Base-by-base conservation (phyloP, 2,113 vertebrate species). In the Tapirus terrestris region DNA sequence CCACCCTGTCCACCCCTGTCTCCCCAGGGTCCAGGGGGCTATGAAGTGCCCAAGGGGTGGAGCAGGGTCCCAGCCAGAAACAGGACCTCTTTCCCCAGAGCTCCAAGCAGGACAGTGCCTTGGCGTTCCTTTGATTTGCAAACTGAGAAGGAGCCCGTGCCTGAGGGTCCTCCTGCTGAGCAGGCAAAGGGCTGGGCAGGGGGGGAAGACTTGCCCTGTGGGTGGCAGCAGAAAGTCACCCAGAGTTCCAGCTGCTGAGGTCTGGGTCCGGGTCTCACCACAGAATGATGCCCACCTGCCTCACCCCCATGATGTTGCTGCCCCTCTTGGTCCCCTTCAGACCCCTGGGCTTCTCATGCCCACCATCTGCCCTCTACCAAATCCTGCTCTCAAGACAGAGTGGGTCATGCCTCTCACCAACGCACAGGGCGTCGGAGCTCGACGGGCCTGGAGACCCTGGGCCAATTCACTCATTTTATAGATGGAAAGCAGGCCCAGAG, bases 1-100 rank as follows among this genome's bases (percentile, higher is more conserved):
- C 76, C 23, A 25, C 27, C 1, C 1, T 1, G 9, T 60, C 56
- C 39, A 58, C 6, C 8, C 11, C 0, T 0, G 0, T 67, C 56
- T 14, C 85, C 39, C 70, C 43, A 20, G 63, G 39, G 48, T 16
- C 51, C 4, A 2, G 10, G 21, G 31, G 21, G 1, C 43, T 14
- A 2, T n/a, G 65, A 86, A 48, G 56, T 45, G 81, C 25, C 43
- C 43, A 27, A 31, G 29, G 16, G 39, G 29, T 45, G 4, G 53
- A 25, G 29, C 27, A 53, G 60, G 17, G 8, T 10, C 58, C 76
- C 68, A 70, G 29, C n/a, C 53, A 18, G 33, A 89, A 61, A 43
- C 3, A 3, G 36, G 43, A 86, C 25, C 7, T 12, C 45, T 56
- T 67, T 20, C 39, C 48, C 39, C 16, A 25, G 72, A 10, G 36